Evolutionary conservation across 2,113 vertebrate genomes (phyloP).

Genomic region (Anoplopoma fimbria): DNA sequence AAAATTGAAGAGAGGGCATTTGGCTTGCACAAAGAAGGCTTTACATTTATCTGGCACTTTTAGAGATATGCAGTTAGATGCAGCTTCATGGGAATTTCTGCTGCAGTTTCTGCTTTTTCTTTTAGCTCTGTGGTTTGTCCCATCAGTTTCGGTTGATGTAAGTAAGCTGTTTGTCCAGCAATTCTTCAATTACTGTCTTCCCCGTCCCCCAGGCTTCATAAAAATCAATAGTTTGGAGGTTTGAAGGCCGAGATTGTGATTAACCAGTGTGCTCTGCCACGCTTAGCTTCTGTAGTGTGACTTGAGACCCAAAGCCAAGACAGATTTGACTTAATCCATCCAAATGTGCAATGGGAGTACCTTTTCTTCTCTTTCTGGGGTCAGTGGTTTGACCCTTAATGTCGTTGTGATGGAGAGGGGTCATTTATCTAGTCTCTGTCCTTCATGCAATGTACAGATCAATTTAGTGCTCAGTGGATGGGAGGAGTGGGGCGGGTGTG

Average conservation of each 20-base stretch:
- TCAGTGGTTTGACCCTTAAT: conserved; percentile 40
- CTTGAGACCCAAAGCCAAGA: conserved; percentile 26
- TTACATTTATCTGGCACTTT: background rate
- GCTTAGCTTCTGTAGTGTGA: conserved; percentile 20
- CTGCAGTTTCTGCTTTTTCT: background rate
- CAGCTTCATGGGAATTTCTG: background rate
- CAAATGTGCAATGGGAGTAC: conserved; percentile 28
- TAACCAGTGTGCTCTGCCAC: conserved; percentile 1
- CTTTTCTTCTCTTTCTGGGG: conserved; percentile 13
- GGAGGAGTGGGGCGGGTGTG: background rate
- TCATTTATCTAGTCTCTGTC: conserved; percentile 36
- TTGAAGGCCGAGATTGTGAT: conserved; percentile 42
- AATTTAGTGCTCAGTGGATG: background rate
- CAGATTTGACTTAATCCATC: conserved; percentile 25
- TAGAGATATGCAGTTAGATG: background rate
- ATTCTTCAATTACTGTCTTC: conserved; percentile 40
- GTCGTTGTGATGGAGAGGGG: conserved; percentile 34
- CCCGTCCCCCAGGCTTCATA: conserved; percentile 27
- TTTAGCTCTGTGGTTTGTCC: conserved; percentile 22
- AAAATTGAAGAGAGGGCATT: background rate
- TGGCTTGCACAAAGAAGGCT: background rate
- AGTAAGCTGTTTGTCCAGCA: conserved; percentile 23
- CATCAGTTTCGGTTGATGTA: conserved; percentile 24
- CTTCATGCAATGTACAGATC: conserved; percentile 30
- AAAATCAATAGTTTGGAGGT: conserved; percentile 54